Percentiles rank a stretch among this genome's conserved stretches.
Conservation (phyloP, 2,113 vertebrate genomes). For the Halichoerus grypus region DNA sequence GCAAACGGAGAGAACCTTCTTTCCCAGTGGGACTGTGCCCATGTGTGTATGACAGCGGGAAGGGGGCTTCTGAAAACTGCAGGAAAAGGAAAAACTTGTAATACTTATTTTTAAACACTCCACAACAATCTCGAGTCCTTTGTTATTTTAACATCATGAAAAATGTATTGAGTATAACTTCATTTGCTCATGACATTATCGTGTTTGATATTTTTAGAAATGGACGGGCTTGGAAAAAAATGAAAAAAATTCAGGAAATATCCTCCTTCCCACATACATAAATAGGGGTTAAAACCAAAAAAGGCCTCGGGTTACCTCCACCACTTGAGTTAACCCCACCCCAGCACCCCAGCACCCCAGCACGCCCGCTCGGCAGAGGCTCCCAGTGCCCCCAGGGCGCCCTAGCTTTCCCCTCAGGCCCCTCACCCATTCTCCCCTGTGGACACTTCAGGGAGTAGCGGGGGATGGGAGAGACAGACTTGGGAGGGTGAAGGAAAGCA, state of each 20-base stretch:
- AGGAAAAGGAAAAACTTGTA: not conserved
- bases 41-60: not conserved
- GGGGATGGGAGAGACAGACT: not conserved
- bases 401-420: not conserved
- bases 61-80: not conserved
- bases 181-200: slow-evolving; percentile 41
- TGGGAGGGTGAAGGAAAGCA: not conserved
- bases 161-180: slow-evolving; percentile 3
- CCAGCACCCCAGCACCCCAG: not conserved
- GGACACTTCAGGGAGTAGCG: not conserved
- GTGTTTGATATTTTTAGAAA: slow-evolving; percentile 61
- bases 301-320: not conserved
- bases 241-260: slow-evolving; percentile 2
- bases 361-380: not conserved
- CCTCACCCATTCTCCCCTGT: not conserved
- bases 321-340: not conserved
- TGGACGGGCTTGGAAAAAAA: slow-evolving; percentile 54
- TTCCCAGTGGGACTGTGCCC: not conserved
- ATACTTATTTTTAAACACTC: slow-evolving; percentile 19
- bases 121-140: slow-evolving; percentile 17
- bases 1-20: not conserved
- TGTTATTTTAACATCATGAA: slow-evolving; percentile 48
- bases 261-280: slow-evolving; percentile 29
- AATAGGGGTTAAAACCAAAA: not conserved
- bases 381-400: not conserved